These are phyloP conservation scores for Drosophila bifasciata DNA, from an alignment of 1,140 invertebrate species.

Conservation along the genomic window DNA sequence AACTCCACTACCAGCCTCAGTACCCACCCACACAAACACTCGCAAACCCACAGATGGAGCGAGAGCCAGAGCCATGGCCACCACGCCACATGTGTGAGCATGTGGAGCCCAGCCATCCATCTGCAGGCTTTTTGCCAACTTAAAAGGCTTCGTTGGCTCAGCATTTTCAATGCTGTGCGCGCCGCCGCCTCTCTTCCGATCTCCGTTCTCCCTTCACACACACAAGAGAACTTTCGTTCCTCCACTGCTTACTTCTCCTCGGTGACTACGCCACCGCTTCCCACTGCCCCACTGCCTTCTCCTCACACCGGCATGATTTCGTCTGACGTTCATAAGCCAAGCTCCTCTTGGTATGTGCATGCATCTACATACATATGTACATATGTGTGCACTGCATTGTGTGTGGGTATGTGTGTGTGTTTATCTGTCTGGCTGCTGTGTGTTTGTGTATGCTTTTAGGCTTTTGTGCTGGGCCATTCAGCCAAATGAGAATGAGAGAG, in stretches of 20 bases:
- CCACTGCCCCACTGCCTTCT: constrained; percentile 38
- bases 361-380: constrained; percentile 2
- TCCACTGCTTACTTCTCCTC: constrained; percentile 10
- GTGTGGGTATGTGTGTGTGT: constrained; percentile 39
- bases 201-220: not conserved
- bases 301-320: constrained; percentile 44
- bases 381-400: constrained; percentile 12
- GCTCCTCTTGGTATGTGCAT: constrained; percentile 23
- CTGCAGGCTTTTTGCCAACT: constrained; percentile 68
- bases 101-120: constrained; percentile 20
- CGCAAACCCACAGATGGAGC: constrained; percentile 25
- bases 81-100: constrained; percentile 9
- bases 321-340: constrained; percentile 63
- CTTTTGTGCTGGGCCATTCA: constrained; percentile 67
- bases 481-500: constrained; percentile 49
- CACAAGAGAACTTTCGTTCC: constrained; percentile 13
- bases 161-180: constrained; percentile 34
- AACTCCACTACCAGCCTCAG: constrained; percentile 47
- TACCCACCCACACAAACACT: constrained; percentile 17
- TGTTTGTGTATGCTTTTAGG: constrained; percentile 73
- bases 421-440: constrained; percentile 40
- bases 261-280: constrained; percentile 29
- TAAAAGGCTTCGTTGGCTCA: constrained; percentile 72
- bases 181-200: constrained; percentile 11
- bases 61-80: constrained; percentile 6